Conservation (phyloP, 2,888 invertebrate genomes). For the Drosophila bunnanda region DNA sequence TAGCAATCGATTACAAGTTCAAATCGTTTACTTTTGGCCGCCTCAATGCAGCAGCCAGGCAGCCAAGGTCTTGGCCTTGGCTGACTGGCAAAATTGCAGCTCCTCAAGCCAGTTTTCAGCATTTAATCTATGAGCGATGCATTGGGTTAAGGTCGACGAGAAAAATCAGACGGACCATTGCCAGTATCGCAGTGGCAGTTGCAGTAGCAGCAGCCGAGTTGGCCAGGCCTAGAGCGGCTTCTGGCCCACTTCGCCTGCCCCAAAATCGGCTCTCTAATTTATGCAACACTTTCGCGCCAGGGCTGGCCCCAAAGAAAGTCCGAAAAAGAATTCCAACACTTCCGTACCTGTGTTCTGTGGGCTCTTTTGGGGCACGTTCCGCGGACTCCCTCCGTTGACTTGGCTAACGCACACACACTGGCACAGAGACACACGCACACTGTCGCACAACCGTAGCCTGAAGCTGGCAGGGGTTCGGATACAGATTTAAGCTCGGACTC, state of each 20-base stretch:
- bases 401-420: constrained; percentile 29
- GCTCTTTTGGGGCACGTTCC: constrained; percentile 7
- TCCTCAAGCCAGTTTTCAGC: constrained; percentile 60
- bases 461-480: constrained; percentile 32
- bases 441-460: constrained; percentile 41
- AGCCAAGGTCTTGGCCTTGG: constrained; percentile 70
- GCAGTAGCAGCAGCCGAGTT: constrained; percentile 50
- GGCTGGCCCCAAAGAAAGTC: constrained; percentile 21
- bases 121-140: constrained; percentile 76
- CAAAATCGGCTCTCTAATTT: constrained; percentile 25
- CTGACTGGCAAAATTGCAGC: constrained; percentile 71
- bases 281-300: constrained; percentile 49
- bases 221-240: constrained; percentile 48
- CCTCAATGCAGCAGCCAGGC: constrained; percentile 63
- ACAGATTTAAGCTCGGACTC: constrained; percentile 34
- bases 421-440: constrained; percentile 31
- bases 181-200: constrained; percentile 31
- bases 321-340: constrained; percentile 46
- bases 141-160: constrained; percentile 83
- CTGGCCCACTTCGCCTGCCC: constrained; percentile 15
- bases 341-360: constrained; percentile 69
- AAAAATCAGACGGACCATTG: constrained; percentile 66
- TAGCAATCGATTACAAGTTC: constrained; percentile 73
- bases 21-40: constrained; percentile 76
- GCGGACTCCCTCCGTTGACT: constrained; percentile 22